Conservation (phyloP, 2,888 invertebrate genomes). For the Drosophila tanythrix region DNA sequence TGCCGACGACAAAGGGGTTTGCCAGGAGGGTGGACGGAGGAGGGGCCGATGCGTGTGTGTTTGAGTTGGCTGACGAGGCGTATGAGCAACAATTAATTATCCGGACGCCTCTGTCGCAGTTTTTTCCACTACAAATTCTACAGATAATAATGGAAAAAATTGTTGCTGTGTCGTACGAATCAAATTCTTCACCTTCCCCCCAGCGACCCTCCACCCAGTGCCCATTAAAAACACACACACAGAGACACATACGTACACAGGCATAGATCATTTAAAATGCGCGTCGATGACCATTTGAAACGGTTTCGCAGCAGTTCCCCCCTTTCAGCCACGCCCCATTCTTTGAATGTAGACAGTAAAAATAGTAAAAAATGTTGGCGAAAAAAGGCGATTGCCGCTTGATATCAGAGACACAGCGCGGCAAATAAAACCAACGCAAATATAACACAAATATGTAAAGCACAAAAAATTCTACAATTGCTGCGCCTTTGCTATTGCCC, state of each 20-base stretch:
- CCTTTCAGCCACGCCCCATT: conserved; percentile 46
- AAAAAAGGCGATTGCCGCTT: conserved; percentile 75
- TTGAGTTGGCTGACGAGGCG: conserved; percentile 60
- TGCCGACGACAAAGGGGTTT: conserved; percentile 36
- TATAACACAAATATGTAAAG: conserved; percentile 77
- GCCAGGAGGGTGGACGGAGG: not conserved
- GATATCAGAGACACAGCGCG: conserved; percentile 74
- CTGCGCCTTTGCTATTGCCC: conserved; percentile 58
- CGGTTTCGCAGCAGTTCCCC: conserved; percentile 56
- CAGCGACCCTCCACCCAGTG: conserved; percentile 5
- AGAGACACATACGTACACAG: conserved; percentile 27
- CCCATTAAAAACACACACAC: conserved; percentile 52
- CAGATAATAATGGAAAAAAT: conserved; percentile 56
- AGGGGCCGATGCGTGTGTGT: conserved; percentile 21
- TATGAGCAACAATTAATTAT: conserved; percentile 80
- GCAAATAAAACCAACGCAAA: conserved; percentile 74
- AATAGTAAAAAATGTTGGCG: conserved; percentile 62
- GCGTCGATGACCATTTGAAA: conserved; percentile 82
- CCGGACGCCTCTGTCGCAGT: conserved; percentile 52
- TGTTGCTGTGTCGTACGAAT: conserved; percentile 9
- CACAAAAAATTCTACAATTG: conserved; percentile 74
- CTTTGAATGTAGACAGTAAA: conserved; percentile 70
- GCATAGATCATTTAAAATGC: conserved; percentile 82
- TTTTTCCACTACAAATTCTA: conserved; percentile 55
- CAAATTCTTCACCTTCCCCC: conserved; percentile 28